Evolutionary conservation across 2,113 vertebrate species (phyloP).

Genomic region (Mesoclemmys tuberculata): DNA sequence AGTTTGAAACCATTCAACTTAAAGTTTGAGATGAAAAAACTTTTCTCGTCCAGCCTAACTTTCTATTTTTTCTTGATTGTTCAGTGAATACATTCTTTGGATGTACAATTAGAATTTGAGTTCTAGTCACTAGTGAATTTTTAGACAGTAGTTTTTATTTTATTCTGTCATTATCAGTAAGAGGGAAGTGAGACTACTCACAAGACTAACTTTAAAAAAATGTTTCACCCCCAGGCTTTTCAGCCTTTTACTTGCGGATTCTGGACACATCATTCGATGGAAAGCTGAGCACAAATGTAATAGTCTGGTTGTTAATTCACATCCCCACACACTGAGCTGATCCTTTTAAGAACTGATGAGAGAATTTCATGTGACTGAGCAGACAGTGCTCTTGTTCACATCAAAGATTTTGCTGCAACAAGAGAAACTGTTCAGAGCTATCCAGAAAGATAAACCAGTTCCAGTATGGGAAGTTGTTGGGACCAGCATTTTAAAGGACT

Average conservation of each 20-base stretch:
- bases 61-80: background rate
- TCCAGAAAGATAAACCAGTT: background rate
- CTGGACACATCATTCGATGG: conserved; percentile 25
- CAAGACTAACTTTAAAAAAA: background rate
- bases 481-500: background rate
- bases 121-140: background rate
- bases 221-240: conserved; percentile 6
- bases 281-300: conserved; percentile 45
- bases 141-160: background rate
- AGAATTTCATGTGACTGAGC: conserved; percentile 4
- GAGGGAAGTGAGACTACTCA: background rate
- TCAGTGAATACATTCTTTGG: background rate
- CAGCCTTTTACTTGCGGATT: conserved; percentile 12
- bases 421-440: background rate
- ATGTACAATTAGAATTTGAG: background rate
- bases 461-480: background rate
- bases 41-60: background rate
- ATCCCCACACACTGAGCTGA: conserved; percentile 7
- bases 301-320: conserved; percentile 40
- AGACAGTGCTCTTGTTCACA: background rate
- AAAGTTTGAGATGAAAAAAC: background rate
- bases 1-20: background rate
- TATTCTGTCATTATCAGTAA: background rate
- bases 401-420: background rate
- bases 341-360: conserved; percentile 40